Percentiles rank a stretch among this genome's conserved stretches.
Conservation (phyloP, 2,113 vertebrate species). For the Phyllopteryx taeniolatus region DNA sequence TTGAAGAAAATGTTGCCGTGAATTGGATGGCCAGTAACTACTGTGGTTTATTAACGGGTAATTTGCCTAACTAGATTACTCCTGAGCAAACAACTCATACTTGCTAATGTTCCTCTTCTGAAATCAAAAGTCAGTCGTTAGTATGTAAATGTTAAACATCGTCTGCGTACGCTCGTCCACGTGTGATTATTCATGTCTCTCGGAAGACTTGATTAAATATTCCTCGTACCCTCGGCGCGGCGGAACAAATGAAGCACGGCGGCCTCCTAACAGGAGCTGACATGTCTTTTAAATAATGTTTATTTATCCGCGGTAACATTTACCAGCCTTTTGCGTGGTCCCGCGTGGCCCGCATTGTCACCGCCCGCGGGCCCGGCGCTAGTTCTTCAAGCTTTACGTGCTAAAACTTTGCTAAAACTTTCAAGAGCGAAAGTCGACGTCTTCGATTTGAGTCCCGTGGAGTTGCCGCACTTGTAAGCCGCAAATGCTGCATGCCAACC, state of each 20-base stretch:
- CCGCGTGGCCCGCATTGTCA: constrained; percentile 48
- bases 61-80: background rate
- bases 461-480: constrained; percentile 2
- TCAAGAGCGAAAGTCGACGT: background rate
- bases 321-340: constrained; percentile 43
- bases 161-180: constrained; percentile 26
- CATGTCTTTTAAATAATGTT: constrained; percentile 82
- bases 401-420: constrained; percentile 51
- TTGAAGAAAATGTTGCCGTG: background rate
- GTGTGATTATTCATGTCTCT: constrained; percentile 81
- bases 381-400: constrained; percentile 30
- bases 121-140: constrained; percentile 34
- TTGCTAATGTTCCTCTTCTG: background rate
- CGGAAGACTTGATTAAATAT: constrained; percentile 79
- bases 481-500: background rate
- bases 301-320: constrained; percentile 78
- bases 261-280: constrained; percentile 74
- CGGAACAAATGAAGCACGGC: constrained; percentile 74
- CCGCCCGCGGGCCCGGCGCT: constrained; percentile 27
- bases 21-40: background rate
- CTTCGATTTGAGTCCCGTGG: background rate
- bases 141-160: constrained; percentile 67
- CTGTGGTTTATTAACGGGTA: background rate
- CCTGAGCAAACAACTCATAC: background rate
- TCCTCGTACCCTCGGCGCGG: constrained; percentile 74